Evolutionary conservation across 2,888 invertebrate genomes (phyloP), one percentile per base, ranked within the genome.

Genomic region (Synergus laeviventris): DNA sequence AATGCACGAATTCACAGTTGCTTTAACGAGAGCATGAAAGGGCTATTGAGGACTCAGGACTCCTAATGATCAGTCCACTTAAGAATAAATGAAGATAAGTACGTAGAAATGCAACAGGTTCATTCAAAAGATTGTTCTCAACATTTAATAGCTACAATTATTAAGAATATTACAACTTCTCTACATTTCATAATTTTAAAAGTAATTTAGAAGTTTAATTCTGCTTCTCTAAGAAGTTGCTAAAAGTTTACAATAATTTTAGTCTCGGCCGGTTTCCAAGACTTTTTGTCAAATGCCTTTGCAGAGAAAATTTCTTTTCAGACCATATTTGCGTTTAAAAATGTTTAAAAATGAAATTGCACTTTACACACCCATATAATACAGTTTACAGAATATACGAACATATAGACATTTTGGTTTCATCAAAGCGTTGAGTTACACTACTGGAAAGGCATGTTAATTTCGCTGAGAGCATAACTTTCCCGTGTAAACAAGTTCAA

Each of bases 61-160:
- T 38, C n/a, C 36, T 62, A 62, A 62, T 11, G 61, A 62, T 38
- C 61, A 62, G 31, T 9, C 61, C 61, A 61, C 61, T 62, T 62
- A 38, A 62, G 61, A 18, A 36, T n/a, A 62, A 62, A n/a, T 62
- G 36, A n/a, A 36, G 7, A 38, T 38, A n/a, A 62, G 61, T 38
- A 14, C n/a, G n/a, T 5, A 38, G 4, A 62, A 62, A 62, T 38
- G 61, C 38, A 62, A 62, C 38, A 62, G 61, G 18, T 38, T 62
- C 16, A 62, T 62, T 62, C 18, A 9, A 9, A 38, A 62, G 12
- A 62, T 62, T 62, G 38, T 38, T 62, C 61, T 31, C 16, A 31
- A 60, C 16, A 60, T 60, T 16, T 16, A 60, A 60, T 36, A 31
- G 7, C 14, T 7, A 16, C 16, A 49, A 9, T 14, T n/a, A 1